phyloP scores from a whole-genome alignment of 2,113 vertebrate species.

The Tychaedon coryphoeus region DNA sequence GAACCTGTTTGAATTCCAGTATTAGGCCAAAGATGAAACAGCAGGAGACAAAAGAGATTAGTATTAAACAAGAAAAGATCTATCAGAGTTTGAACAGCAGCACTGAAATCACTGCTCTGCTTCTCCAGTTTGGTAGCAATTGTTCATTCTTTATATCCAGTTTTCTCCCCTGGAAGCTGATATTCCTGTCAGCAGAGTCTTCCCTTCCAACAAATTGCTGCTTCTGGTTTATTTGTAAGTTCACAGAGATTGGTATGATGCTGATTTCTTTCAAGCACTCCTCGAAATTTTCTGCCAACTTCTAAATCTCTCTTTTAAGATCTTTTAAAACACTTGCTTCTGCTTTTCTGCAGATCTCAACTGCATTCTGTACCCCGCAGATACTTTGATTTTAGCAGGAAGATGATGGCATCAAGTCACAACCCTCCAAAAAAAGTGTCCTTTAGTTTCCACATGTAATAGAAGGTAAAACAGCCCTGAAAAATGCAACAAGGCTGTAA shows the following conservation, averaged over 20 bases:
- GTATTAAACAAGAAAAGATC: neutral
- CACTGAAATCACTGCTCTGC: neutral
- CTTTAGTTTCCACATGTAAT: neutral
- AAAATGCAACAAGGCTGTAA: neutral
- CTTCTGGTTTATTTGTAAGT: constrained; percentile 21
- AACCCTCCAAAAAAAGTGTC: neutral
- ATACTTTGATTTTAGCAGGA: neutral
- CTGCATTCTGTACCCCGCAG: neutral
- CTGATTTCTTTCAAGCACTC: neutral
- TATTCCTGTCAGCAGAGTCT: neutral
- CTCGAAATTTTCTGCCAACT: constrained; percentile 9
- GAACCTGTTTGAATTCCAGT: neutral
- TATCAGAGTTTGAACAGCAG: neutral
- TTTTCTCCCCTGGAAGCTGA: neutral
- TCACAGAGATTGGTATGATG: neutral
- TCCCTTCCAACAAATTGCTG: neutral
- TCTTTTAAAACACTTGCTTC: neutral
- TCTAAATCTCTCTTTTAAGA: constrained; percentile 14
- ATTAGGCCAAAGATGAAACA: neutral
- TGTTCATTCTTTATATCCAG: constrained; percentile 12
- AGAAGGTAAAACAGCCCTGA: neutral
- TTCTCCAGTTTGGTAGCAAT: neutral
- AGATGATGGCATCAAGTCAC: neutral
- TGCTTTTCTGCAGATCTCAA: neutral
- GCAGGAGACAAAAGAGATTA: neutral